phyloP scores from a whole-genome alignment of 2,797 vertebrate genomes.

The Sandelia bainsii region DNA sequence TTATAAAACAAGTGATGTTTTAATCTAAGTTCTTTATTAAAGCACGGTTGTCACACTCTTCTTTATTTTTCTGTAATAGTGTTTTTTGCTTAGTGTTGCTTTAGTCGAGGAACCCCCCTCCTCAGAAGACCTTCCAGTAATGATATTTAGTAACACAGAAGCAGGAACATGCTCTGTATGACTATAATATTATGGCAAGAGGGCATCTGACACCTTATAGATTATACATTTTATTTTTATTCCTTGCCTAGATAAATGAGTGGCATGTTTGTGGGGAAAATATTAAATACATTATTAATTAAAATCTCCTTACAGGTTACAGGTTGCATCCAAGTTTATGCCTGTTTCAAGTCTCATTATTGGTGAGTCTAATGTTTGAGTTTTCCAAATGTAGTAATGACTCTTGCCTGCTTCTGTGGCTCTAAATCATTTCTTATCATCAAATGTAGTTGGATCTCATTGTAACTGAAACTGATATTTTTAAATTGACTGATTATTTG shows the following conservation, averaged over 20 bases:
- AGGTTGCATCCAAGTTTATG: slow-evolving; percentile 98
- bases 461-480: too few species aligned
- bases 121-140: too few species aligned
- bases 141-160: too few species aligned
- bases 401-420: background rate
- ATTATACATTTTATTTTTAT: background rate
- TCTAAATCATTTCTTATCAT: background rate
- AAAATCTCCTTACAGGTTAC: slow-evolving; percentile 84
- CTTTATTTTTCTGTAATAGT: background rate
- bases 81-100: too few species aligned
- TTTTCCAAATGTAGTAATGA: background rate
- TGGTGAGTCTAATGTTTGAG: slow-evolving; percentile 77
- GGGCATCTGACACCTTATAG: background rate
- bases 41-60: too few species aligned
- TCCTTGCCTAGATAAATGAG: background rate
- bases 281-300: background rate
- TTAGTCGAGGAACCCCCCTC: too few species aligned
- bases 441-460: too few species aligned
- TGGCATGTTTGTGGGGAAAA: background rate
- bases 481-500: too few species aligned
- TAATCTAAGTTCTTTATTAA: too few species aligned
- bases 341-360: slow-evolving; percentile 96
- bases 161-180: background rate
- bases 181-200: too few species aligned
- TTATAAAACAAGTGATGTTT: too few species aligned